Base-by-base conservation (phyloP, 2,113 vertebrate species). In the Varanus salvator region DNA sequence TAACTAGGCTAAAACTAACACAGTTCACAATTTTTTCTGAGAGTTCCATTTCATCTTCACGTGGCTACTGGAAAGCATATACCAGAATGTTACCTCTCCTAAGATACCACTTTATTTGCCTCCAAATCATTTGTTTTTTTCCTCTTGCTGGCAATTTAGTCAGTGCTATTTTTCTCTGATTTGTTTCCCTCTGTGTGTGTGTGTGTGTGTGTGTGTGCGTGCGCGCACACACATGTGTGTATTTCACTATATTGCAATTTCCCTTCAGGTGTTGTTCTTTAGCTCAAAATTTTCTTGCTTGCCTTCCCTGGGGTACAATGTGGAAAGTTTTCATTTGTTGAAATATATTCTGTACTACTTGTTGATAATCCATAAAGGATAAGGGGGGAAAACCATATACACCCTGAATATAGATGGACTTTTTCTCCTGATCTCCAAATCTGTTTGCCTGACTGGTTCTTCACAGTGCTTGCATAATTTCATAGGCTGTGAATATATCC, bases 71-170 rank as follows among this genome's bases (percentile, higher is more conserved):
- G 90, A 82, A 57, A 94, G 90, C 85, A 87, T 25, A 68, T 78
- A 91, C 82, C 88, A 93, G 80, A 57, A 83, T 48, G 91, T 93
- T 83, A 75, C 90, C 6, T 91, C 86, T 90, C 84, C 83, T 81
- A 90, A 87, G 92, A 93, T 84, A 80, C 69, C 88, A 82, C 90
- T 93, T 89, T 88, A 91, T 94, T 95, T 95, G 87, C 91, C 80
- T 91, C 86, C 85, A 89, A 44, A 92, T 94, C 92, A 72, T 88
- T 90, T 91, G 23, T 38, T 93, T 91, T 69, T 44, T 21, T 89
- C 88, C 83, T 78, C 78, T 90, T 19, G 93, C 92, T 90, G 52
- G n/a, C 48, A 71, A 75, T 31, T 80, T 92, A 0, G 44, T n/a
- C 86, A 93, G 80, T 31, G 34, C 57, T 87, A 19, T 91, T 87